Conservation (phyloP, 37 sponge, comb jelly and placozoan genomes). For the Axinella damicornis region DNA sequence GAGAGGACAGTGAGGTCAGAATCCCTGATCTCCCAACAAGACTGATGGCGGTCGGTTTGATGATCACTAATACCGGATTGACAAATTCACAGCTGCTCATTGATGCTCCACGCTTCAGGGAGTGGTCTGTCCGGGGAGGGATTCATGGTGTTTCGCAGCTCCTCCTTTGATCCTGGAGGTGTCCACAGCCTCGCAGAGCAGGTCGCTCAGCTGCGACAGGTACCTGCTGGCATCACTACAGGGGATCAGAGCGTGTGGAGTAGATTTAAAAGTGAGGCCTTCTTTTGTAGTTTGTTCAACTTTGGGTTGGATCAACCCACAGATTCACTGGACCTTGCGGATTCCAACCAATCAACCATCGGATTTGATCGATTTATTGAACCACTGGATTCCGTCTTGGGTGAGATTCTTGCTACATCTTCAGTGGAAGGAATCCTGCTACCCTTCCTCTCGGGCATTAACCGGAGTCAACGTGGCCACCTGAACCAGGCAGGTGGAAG, state of each 20-base stretch:
- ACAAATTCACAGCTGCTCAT: background rate
- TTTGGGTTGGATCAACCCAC: background rate
- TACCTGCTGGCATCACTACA: constrained; percentile 25
- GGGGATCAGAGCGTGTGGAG: constrained; percentile 22
- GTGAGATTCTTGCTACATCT: background rate
- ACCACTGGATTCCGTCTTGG: background rate
- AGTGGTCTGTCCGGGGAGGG: background rate
- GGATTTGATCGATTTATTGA: background rate
- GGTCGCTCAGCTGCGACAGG: background rate
- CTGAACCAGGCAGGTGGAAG: background rate
- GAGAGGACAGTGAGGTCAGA: constrained; percentile 13
- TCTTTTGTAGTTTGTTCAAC: background rate
- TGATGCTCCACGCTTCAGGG: background rate
- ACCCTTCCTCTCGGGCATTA: background rate
- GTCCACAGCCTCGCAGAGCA: background rate
- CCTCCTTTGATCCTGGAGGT: too few relatives aligned
- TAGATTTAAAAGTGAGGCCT: constrained; percentile 10
- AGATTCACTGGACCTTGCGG: background rate
- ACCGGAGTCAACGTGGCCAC: background rate
- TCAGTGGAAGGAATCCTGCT: background rate
- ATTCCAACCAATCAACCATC: too few relatives aligned
- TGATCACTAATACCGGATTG: constrained; percentile 25
- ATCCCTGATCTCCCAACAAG: constrained; percentile 40
- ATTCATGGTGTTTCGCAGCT: background rate
- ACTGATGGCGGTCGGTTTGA: constrained; percentile 47